A percentile compares a stretch with the other conserved stretches of the same genome.
These are phyloP conservation scores for Radopholus similis DNA, from an alignment of 1,140 invertebrate genomes.

Conservation along the genomic window DNA sequence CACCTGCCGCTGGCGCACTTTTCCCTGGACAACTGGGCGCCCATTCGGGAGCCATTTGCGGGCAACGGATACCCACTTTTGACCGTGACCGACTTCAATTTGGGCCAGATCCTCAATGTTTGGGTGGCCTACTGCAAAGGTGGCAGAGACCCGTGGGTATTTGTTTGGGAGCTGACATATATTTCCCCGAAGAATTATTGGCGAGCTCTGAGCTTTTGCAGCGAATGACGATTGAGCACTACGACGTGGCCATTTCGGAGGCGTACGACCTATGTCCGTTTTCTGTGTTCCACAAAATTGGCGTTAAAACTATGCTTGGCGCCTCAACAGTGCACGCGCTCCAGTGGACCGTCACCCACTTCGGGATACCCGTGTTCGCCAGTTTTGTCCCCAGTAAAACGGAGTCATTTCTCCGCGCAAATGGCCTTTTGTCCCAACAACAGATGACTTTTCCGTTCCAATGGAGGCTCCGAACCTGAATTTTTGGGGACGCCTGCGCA, in stretches of 20 bases:
- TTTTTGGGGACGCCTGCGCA: background rate
- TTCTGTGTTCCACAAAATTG: conserved; percentile 9
- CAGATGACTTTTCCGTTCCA: too few species aligned
- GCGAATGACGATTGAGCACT: background rate
- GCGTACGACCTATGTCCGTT: conserved; percentile 15
- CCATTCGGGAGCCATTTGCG: too few species aligned
- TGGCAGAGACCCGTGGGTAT: too few species aligned
- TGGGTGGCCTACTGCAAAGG: too few species aligned
- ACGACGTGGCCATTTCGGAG: conserved; percentile 23
- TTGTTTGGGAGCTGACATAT: too few species aligned
- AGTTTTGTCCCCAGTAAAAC: conserved; percentile 6
- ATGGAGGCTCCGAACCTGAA: too few species aligned
- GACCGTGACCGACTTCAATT: too few species aligned
- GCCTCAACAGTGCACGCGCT: background rate
- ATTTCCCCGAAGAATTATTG: background rate
- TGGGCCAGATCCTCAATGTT: too few species aligned
- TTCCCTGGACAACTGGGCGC: too few species aligned
- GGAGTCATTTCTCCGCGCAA: background rate
- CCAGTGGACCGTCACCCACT: background rate
- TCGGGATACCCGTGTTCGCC: background rate
- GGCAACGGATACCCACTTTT: too few species aligned
- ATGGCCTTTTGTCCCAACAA: too few species aligned
- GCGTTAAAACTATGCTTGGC: conserved; percentile 3
- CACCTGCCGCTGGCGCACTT: too few species aligned
- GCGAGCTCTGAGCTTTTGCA: background rate